A percentile compares a stretch with the other conserved stretches of the same genome.
Evolutionary conservation across 2,113 vertebrate species (phyloP).

Genomic region (Leucopsar rothschildi): DNA sequence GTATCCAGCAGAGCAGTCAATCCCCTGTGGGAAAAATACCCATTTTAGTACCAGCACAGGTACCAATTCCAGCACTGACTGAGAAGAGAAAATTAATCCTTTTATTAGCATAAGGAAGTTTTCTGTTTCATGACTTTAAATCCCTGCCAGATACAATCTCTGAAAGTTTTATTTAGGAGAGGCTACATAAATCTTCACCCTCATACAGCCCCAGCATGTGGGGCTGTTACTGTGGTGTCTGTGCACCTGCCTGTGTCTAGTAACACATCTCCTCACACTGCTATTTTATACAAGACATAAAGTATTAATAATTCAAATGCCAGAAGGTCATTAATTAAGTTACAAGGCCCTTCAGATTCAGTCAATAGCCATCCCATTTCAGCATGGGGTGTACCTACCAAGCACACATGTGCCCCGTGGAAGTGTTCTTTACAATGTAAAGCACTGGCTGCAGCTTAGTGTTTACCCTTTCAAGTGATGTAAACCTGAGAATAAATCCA

Average conservation of each 20-base stretch:
- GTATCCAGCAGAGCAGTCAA: background rate
- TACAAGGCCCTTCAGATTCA: background rate
- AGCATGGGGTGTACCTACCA: background rate
- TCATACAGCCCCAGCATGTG: background rate
- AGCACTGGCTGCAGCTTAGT: constrained; percentile 28
- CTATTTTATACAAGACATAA: background rate
- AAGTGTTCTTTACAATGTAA: constrained; percentile 17
- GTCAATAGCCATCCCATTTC: constrained; percentile 6
- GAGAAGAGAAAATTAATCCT: background rate
- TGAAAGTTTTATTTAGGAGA: background rate
- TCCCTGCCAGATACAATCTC: background rate
- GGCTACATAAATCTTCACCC: background rate
- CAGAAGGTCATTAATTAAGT: background rate
- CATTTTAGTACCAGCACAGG: background rate
- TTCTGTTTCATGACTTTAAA: background rate
- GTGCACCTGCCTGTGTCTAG: background rate
- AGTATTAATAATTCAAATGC: background rate
- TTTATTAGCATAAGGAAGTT: background rate
- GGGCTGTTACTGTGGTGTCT: background rate
- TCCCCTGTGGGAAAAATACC: background rate
- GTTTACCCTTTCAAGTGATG: constrained; percentile 55
- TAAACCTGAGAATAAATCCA: constrained; percentile 71
- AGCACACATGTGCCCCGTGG: background rate
- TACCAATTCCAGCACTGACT: background rate
- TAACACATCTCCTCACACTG: background rate